phyloP scores from a whole-genome alignment of 2,888 invertebrate genomes.

The Syrphus vitripennis region DNA sequence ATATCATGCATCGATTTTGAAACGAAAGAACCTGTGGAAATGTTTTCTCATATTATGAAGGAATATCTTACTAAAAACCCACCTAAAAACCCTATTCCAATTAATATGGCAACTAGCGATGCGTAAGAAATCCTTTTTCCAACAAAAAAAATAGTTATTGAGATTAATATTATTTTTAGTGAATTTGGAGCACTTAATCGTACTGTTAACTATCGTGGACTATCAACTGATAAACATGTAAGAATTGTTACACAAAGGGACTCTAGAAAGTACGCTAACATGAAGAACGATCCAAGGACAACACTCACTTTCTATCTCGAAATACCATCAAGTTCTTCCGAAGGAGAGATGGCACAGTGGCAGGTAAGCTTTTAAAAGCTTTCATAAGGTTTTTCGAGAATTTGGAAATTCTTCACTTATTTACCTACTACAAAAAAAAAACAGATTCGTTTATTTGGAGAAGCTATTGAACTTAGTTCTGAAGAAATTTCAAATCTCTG shows the following conservation, averaged over 20 bases:
- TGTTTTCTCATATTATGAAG: constrained; percentile 74
- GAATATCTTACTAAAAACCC: constrained; percentile 16
- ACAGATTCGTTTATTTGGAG: constrained; percentile 76
- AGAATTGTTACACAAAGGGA: constrained; percentile 77
- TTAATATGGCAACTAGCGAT: constrained; percentile 78
- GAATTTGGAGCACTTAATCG: constrained; percentile 78
- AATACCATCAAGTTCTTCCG: background rate
- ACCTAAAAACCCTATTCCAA: constrained; percentile 48
- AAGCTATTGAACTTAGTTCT: constrained; percentile 75
- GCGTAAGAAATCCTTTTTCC: constrained; percentile 56
- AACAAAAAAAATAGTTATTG: background rate
- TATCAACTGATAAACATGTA: constrained; percentile 73
- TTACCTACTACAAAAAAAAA: background rate
- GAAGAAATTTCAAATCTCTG: constrained; percentile 74
- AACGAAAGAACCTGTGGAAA: constrained; percentile 73
- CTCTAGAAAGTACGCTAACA: constrained; percentile 77
- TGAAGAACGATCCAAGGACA: constrained; percentile 75
- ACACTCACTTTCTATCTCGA: constrained; percentile 74
- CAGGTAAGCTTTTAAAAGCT: constrained; percentile 11
- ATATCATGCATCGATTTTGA: constrained; percentile 73
- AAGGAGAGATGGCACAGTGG: constrained; percentile 18
- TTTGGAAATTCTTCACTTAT: background rate
- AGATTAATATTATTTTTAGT: constrained; percentile 48
- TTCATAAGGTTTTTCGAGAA: constrained; percentile 47
- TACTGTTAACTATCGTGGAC: constrained; percentile 77